Evolutionary conservation across 2,113 vertebrate genomes (phyloP).

Genomic region (Galeopterus variegatus): DNA sequence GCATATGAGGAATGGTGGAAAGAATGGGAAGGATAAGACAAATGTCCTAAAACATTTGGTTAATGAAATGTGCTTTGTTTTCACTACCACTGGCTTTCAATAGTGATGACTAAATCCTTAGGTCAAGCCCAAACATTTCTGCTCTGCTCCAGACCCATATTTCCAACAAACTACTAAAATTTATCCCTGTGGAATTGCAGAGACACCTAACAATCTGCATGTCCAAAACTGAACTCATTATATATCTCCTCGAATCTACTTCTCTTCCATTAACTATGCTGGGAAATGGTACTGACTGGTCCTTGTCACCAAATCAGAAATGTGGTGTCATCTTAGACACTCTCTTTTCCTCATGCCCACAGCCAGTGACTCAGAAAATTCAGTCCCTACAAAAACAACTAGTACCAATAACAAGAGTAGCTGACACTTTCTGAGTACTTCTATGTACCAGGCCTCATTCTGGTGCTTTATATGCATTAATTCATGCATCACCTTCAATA

Average conservation of each 20-base stretch:
- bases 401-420: background rate
- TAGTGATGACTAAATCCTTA: background rate
- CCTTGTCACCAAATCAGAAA: background rate
- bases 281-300: background rate
- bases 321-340: background rate
- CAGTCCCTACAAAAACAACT: background rate
- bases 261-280: background rate
- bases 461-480: background rate
- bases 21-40: background rate
- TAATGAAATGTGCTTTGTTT: background rate
- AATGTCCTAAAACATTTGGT: background rate
- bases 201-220: background rate
- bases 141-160: background rate
- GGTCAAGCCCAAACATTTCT: background rate
- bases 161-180: background rate
- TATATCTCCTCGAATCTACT: background rate
- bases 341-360: background rate
- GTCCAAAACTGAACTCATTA: background rate
- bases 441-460: background rate
- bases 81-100: background rate
- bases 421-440: background rate
- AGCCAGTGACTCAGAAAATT: background rate
- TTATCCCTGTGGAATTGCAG: background rate
- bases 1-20: background rate
- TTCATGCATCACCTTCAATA: background rate